Evolutionary conservation across 1,140 invertebrate species (phyloP).

Genomic region (Drosophila athabasca): DNA sequence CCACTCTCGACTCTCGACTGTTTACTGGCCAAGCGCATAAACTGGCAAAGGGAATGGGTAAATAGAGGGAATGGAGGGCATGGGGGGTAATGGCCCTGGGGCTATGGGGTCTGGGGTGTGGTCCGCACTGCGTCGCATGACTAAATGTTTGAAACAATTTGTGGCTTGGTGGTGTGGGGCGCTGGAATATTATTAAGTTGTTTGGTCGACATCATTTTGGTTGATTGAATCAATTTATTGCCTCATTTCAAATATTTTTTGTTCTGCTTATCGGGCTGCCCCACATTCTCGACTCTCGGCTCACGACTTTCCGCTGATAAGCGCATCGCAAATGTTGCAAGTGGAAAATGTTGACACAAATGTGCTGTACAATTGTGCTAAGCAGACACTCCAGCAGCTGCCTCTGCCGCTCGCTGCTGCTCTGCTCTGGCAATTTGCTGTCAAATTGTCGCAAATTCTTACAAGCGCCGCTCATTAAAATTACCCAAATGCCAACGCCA

Average conservation of each 20-base stretch:
- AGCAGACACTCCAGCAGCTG: constrained; percentile 56
- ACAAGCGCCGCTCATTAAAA: constrained; percentile 69
- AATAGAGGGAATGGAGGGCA: too few relatives aligned
- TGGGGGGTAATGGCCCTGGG: too few relatives aligned
- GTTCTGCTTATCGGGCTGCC: constrained; percentile 59
- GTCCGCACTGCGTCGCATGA: constrained; percentile 23
- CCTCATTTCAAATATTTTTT: constrained; percentile 33
- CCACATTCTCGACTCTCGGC: constrained; percentile 35
- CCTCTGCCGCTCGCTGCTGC: constrained; percentile 13
- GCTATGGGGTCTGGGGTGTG: too few relatives aligned
- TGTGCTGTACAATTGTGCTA: constrained; percentile 59
- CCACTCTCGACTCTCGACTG: background rate
- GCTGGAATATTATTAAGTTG: constrained; percentile 32
- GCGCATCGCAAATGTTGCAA: constrained; percentile 55
- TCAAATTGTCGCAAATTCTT: constrained; percentile 75
- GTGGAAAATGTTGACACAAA: constrained; percentile 56
- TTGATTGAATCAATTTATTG: constrained; percentile 53
- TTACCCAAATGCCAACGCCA: constrained; percentile 60
- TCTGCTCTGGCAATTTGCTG: constrained; percentile 45
- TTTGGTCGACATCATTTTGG: constrained; percentile 41
- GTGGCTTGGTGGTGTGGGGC: constrained; percentile 14
- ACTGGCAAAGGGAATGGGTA: constrained; percentile 30
- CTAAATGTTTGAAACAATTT: constrained; percentile 42
- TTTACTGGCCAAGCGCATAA: constrained; percentile 36
- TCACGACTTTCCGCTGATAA: constrained; percentile 33